Evolutionary conservation across 2,113 vertebrate genomes (phyloP).

Genomic region (Mobula birostris): DNA sequence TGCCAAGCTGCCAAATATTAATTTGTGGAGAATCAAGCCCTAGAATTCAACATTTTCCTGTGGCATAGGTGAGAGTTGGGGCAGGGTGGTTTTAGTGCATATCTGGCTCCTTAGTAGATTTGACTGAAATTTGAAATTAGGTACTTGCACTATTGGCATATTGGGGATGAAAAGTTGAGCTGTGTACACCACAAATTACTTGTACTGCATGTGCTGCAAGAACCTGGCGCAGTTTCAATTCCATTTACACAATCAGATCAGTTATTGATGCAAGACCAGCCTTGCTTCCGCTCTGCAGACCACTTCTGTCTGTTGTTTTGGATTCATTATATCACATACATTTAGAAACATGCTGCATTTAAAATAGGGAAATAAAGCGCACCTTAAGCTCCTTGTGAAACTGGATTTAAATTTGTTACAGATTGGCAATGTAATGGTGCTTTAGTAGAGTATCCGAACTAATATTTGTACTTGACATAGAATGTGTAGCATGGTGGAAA

Average conservation of each 20-base stretch:
- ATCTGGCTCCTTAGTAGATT: neutral
- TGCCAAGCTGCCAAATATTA: neutral
- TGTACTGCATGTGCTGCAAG: neutral
- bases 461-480: neutral
- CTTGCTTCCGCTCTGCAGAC: neutral
- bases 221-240: neutral
- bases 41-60: neutral
- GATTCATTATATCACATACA: neutral
- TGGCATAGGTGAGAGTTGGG: neutral
- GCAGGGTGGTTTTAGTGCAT: too few relatives aligned
- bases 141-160: neutral
- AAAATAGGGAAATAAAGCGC: neutral
- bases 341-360: neutral
- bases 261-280: neutral
- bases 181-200: neutral
- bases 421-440: constrained; percentile 24
- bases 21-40: neutral
- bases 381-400: neutral
- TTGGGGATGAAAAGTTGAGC: neutral
- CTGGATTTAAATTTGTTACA: neutral
- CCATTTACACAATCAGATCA: neutral
- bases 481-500: constrained; percentile 25
- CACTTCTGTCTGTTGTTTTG: neutral
- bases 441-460: neutral
- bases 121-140: neutral